Conservation (phyloP, 1,140 invertebrate species). For the Drosophila subpulchrella region DNA sequence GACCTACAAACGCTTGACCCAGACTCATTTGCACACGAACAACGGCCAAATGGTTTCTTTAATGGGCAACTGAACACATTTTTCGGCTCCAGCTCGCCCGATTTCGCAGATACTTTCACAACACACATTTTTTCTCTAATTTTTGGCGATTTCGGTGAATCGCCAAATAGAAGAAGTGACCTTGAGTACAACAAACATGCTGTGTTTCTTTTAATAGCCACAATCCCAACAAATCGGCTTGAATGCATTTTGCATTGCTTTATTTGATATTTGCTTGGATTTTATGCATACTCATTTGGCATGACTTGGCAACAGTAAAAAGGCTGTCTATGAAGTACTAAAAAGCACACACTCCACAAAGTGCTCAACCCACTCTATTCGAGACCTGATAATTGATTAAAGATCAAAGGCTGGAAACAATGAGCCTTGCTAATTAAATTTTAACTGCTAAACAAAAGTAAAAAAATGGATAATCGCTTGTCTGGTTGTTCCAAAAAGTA, state of each 20-base stretch:
- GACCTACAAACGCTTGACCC: constrained; percentile 57
- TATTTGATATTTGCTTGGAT: constrained; percentile 56
- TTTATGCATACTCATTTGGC: constrained; percentile 72
- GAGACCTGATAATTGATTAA: constrained; percentile 48
- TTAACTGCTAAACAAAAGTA: constrained; percentile 51
- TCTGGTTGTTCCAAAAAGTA: constrained; percentile 39
- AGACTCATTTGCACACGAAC: constrained; percentile 64
- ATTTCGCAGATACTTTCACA: constrained; percentile 74
- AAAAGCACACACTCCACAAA: constrained; percentile 21
- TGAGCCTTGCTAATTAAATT: constrained; percentile 62
- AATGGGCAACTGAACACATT: constrained; percentile 49
- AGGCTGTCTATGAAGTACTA: constrained; percentile 26
- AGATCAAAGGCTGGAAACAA: constrained; percentile 57
- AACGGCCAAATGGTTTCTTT: constrained; percentile 59
- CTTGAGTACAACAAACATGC: constrained; percentile 52
- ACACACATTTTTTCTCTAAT: constrained; percentile 37
- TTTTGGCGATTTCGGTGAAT: constrained; percentile 58
- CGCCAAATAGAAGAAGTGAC: constrained; percentile 35
- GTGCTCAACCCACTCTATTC: constrained; percentile 33
- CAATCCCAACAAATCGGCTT: constrained; percentile 54
- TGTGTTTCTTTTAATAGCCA: constrained; percentile 34
- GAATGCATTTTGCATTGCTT: constrained; percentile 67
- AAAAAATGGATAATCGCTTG: constrained; percentile 40
- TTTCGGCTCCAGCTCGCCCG: constrained; percentile 46
- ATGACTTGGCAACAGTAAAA: constrained; percentile 64